phyloP scores from a whole-genome alignment of 2,888 invertebrate genomes.

The Papilio gigon region DNA sequence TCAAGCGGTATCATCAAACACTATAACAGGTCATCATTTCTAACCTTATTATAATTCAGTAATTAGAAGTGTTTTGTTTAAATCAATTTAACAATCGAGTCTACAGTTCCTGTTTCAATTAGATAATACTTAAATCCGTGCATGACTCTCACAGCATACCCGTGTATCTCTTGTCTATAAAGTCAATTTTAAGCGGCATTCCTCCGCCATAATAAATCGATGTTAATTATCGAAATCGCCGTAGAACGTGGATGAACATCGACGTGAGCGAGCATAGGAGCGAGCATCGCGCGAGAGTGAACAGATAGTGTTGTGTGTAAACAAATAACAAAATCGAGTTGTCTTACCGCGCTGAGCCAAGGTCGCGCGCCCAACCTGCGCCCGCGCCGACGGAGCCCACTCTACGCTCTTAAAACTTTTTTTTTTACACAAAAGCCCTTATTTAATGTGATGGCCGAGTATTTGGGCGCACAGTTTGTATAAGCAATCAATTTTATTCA shows the following conservation, averaged over 20 bases:
- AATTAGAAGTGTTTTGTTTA: constrained; percentile 42
- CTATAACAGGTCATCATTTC: not conserved
- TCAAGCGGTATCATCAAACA: constrained; percentile 58
- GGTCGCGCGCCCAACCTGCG: constrained; percentile 61
- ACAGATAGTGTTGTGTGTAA: constrained; percentile 82
- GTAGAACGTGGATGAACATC: constrained; percentile 76
- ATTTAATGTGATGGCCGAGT: constrained; percentile 80
- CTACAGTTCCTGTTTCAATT: constrained; percentile 65
- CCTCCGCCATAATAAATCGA: constrained; percentile 74
- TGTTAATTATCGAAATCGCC: constrained; percentile 78
- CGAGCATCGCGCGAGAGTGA: constrained; percentile 55
- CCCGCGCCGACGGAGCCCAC: constrained; percentile 56
- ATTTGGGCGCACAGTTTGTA: constrained; percentile 82
- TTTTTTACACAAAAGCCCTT: constrained; percentile 73
- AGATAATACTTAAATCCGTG: constrained; percentile 52
- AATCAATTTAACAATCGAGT: constrained; percentile 53
- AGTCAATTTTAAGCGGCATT: constrained; percentile 68
- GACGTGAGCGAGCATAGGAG: constrained; percentile 48
- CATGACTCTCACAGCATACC: constrained; percentile 54
- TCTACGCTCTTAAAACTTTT: constrained; percentile 65
- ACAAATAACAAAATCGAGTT: constrained; percentile 82
- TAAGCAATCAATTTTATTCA: constrained; percentile 83
- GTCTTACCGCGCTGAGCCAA: constrained; percentile 77
- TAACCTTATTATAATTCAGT: not conserved
- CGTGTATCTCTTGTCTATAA: constrained; percentile 69